Percentiles rank a stretch among this genome's conserved stretches.
Evolutionary conservation across 1,140 invertebrate genomes (phyloP).

Genomic region (Aphaenogaster floridana): DNA sequence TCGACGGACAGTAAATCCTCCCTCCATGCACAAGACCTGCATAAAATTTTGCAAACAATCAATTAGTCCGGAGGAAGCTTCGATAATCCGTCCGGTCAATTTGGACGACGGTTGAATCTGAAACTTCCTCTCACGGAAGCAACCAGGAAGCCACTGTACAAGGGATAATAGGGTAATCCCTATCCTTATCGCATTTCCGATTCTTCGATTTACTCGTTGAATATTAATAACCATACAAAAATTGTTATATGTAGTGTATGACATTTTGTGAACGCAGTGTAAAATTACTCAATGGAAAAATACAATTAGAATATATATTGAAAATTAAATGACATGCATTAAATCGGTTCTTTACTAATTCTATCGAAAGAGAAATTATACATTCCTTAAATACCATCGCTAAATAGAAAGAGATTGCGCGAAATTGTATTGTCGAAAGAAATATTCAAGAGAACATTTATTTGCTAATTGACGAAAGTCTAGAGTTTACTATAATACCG

Average conservation of each 20-base stretch:
- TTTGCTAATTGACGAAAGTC: constrained; percentile 28
- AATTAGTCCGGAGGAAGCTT: constrained; percentile 81
- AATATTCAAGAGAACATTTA: constrained; percentile 11
- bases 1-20: constrained; percentile 76
- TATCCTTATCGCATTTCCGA: constrained; percentile 62
- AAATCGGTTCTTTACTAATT: neutral
- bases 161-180: constrained; percentile 27
- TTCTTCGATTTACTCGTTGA: constrained; percentile 43
- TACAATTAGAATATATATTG: constrained; percentile 13
- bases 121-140: constrained; percentile 70
- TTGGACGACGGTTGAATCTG: constrained; percentile 72
- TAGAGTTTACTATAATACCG: constrained; percentile 1
- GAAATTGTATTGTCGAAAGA: neutral
- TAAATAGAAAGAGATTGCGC: neutral
- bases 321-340: neutral
- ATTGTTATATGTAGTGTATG: constrained; percentile 18
- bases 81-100: constrained; percentile 81
- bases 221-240: constrained; percentile 45
- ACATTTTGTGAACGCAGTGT: neutral
- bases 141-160: constrained; percentile 15
- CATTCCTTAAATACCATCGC: neutral
- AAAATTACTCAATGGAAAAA: neutral
- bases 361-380: neutral
- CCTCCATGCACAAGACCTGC: constrained; percentile 68
- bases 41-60: constrained; percentile 85